A percentile compares a stretch with the other conserved stretches of the same genome.
Evolutionary conservation across 1,140 invertebrate genomes (phyloP).

Genomic region (Aricia agestis): DNA sequence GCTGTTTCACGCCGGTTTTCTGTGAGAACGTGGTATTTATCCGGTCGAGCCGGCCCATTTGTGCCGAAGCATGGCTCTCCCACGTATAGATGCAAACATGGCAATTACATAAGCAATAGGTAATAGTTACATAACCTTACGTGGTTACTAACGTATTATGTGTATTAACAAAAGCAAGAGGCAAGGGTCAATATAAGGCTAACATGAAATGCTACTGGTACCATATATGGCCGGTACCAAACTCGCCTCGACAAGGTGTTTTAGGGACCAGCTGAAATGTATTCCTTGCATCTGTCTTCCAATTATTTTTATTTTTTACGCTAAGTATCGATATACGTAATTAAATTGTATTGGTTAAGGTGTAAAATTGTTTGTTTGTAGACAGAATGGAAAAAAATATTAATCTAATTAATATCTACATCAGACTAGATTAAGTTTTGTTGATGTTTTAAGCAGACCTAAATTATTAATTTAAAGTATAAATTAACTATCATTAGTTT

Average conservation of each 20-base stretch:
- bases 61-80: too few relatives aligned
- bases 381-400: too few relatives aligned
- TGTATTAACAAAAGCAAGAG: not conserved
- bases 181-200: slow-evolving; percentile 38
- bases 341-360: not conserved
- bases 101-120: not conserved
- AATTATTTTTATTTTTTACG: slow-evolving; percentile 17
- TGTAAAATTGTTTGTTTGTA: not conserved
- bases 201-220: slow-evolving; percentile 37
- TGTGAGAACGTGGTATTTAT: too few relatives aligned
- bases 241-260: slow-evolving; percentile 40
- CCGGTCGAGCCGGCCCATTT: too few relatives aligned
- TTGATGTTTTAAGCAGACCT: too few relatives aligned
- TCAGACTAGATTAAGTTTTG: too few relatives aligned
- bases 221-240: slow-evolving; percentile 40
- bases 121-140: slow-evolving; percentile 3
- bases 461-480: too few relatives aligned
- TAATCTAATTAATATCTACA: too few relatives aligned
- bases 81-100: not conserved
- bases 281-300: slow-evolving; percentile 40
- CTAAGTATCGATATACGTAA: not conserved
- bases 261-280: slow-evolving; percentile 42
- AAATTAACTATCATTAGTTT: too few relatives aligned
- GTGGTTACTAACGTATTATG: not conserved
- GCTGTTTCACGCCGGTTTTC: too few relatives aligned